A percentile compares a stretch with the other conserved stretches of the same genome.
These are phyloP conservation scores for Scytalopus superciliaris DNA, from an alignment of 2,113 vertebrate genomes.

Conservation along the genomic window DNA sequence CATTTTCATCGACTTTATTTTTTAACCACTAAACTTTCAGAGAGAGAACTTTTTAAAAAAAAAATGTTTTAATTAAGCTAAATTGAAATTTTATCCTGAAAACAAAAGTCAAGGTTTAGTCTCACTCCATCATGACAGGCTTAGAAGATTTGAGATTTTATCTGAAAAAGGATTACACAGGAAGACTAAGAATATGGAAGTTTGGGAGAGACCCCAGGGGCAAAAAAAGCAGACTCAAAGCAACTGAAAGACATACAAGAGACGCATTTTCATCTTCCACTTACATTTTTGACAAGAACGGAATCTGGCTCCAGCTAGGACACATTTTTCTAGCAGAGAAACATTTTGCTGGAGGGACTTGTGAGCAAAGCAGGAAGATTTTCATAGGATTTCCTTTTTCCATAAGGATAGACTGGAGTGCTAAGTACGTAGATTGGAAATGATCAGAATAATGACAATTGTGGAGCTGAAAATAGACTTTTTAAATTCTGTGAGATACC, in stretches of 20 bases:
- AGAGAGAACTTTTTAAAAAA: background rate
- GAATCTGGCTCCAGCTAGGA: background rate
- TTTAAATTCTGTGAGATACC: background rate
- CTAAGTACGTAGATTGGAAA: background rate
- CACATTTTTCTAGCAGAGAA: background rate
- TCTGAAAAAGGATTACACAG: background rate
- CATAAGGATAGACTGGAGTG: background rate
- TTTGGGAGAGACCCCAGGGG: background rate
- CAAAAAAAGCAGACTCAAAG: background rate
- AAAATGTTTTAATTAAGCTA: background rate
- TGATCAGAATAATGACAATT: background rate
- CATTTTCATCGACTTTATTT: background rate
- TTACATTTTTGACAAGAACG: background rate
- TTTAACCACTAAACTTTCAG: background rate
- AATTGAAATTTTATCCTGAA: background rate
- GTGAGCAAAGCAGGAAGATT: background rate
- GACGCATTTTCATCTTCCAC: background rate
- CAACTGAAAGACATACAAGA: background rate
- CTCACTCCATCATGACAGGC: rapidly evolving
- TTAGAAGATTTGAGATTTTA: background rate
- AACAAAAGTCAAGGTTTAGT: background rate
- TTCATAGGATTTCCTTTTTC: background rate
- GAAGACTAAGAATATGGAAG: background rate
- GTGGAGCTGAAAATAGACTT: background rate
- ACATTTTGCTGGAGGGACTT: background rate